phyloP scores from a whole-genome alignment of 2,797 vertebrate species.

The Phataginus tricuspis region DNA sequence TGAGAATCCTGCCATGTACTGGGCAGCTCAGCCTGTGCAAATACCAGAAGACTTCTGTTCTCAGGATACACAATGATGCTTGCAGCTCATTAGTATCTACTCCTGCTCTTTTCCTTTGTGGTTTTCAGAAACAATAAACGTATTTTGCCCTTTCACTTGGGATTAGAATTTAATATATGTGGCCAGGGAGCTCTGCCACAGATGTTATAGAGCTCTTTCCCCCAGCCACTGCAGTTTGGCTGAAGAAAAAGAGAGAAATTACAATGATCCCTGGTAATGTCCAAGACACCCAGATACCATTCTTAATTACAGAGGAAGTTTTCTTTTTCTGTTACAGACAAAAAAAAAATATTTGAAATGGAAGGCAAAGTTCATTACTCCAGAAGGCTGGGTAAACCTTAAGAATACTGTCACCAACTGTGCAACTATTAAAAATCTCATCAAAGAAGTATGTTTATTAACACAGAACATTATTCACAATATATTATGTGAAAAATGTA shows the following conservation, averaged over 20 bases:
- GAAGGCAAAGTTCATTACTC: conserved; percentile 52
- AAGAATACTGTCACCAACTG: background rate
- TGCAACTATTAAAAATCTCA: conserved; percentile 35
- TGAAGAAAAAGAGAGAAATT: conserved; percentile 32
- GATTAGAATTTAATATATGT: conserved; percentile 21
- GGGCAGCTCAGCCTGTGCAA: background rate
- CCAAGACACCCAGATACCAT: background rate
- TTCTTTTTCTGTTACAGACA: background rate
- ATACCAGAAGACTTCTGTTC: background rate
- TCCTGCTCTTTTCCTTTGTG: background rate
- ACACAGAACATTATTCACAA: conserved; percentile 38
- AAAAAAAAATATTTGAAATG: conserved; percentile 16
- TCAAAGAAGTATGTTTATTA: conserved; percentile 28
- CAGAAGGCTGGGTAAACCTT: conserved; percentile 22
- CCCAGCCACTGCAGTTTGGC: conserved; percentile 25
- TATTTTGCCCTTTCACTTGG: conserved; percentile 30
- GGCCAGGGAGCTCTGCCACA: conserved; percentile 56
- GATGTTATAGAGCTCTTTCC: background rate
- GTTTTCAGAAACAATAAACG: conserved; percentile 32
- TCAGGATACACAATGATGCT: background rate
- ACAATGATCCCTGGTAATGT: background rate
- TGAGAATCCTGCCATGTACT: background rate
- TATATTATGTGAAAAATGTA: background rate
- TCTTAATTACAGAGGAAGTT: conserved; percentile 46
- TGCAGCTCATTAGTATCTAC: background rate